Percentiles rank a stretch among this genome's conserved stretches.
These are phyloP conservation scores for Melopsittacus undulatus DNA, from an alignment of 2,797 vertebrate species.

Conservation along the genomic window DNA sequence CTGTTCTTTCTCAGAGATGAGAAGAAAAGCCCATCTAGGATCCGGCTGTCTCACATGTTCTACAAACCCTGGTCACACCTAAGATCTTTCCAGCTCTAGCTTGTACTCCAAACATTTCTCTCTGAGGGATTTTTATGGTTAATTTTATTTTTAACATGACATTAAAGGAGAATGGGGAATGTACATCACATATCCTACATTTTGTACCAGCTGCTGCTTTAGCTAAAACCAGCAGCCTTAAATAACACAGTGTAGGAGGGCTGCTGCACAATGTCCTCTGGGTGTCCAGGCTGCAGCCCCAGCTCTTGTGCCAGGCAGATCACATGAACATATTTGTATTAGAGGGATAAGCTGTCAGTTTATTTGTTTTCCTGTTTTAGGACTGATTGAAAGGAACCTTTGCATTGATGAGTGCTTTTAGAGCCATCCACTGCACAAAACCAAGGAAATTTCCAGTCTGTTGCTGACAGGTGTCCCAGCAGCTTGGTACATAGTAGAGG, in stretches of 20 bases:
- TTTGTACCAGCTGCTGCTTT: not conserved
- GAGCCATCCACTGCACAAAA: not conserved
- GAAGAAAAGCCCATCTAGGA: not conserved
- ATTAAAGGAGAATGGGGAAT: not conserved
- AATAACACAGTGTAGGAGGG: not conserved
- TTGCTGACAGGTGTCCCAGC: not conserved
- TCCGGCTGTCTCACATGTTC: not conserved
- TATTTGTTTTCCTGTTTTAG: not conserved
- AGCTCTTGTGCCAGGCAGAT: not conserved
- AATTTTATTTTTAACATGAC: not conserved
- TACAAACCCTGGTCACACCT: not conserved
- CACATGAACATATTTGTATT: not conserved
- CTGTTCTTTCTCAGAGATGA: not conserved
- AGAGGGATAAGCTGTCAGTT: not conserved
- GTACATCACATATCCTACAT: not conserved
- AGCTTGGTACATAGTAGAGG: not conserved
- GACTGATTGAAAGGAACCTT: not conserved
- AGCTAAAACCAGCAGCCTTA: not conserved
- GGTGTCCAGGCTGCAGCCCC: not conserved
- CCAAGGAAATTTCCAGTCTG: not conserved
- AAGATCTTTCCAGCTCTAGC: not conserved
- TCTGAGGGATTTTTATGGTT: not conserved
- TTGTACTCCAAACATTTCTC: not conserved
- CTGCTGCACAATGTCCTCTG: not conserved
- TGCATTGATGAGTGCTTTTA: not conserved